Conservation (phyloP, 2,113 vertebrate genomes). For the Hippocampus guttulatus region DNA sequence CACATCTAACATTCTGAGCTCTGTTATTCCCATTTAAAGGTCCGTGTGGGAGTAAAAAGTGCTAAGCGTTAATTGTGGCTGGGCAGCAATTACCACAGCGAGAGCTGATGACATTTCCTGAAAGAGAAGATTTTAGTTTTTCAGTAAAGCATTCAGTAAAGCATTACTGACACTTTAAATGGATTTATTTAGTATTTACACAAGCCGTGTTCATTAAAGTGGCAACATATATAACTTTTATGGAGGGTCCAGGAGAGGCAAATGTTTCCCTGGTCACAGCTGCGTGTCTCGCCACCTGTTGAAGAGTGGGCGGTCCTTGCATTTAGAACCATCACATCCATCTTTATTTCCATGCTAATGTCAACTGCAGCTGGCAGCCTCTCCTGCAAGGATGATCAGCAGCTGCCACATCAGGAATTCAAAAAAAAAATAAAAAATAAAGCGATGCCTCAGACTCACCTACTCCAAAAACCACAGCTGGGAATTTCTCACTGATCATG, state of each 20-base stretch:
- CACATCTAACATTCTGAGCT: background rate
- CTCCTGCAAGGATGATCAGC: background rate
- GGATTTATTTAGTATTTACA: background rate
- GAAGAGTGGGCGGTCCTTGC: background rate
- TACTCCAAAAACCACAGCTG: background rate
- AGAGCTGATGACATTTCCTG: conserved; percentile 9
- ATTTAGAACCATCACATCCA: background rate
- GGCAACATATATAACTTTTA: background rate
- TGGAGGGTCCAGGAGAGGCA: background rate
- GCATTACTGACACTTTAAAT: background rate
- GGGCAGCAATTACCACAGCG: conserved; percentile 22
- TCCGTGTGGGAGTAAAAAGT: conserved; percentile 25
- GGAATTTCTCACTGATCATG: background rate
- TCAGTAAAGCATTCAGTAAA: background rate
- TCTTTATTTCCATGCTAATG: background rate
- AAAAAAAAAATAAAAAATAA: too few species aligned
- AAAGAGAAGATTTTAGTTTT: conserved; percentile 9
- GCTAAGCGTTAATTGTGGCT: conserved; percentile 35
- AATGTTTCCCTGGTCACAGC: background rate
- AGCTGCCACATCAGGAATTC: background rate
- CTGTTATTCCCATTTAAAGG: background rate
- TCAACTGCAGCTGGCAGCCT: background rate
- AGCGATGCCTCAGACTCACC: background rate
- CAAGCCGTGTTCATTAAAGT: background rate
- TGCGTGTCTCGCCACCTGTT: background rate